Base-by-base conservation (phyloP, 2,797 vertebrate genomes). In the Spondyliosoma cantharus region DNA sequence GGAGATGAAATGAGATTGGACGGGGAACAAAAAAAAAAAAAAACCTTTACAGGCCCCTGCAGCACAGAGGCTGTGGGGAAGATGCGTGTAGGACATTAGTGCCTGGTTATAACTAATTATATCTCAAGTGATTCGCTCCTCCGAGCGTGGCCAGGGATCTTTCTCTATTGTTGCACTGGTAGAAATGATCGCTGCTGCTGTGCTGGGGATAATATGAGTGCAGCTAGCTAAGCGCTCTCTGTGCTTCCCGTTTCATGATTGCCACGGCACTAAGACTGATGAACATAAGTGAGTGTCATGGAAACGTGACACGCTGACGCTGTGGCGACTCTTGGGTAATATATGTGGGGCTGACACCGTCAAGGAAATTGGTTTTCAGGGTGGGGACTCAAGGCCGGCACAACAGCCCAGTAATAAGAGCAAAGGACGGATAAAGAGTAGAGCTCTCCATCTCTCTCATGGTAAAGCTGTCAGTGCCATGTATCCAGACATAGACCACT, bases 1-100 rank as follows among this genome's bases (percentile, higher is more conserved):
- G 27, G 77, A 86, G 89, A 91, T 91, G 86, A 92, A 91, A 89
- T 81, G 88, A 92, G 86, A 92, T 92, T 90, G 89, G 88, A 91
- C 76, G 37, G 87, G 84, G 78, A 78, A 86, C 66, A 82, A 78
- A 83, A 75, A 76, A 64, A 82, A 82, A 77, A 82, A 74, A 76
- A 78, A 61, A 61, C 58, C 80, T 84, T 71, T 27, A 64, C 80
- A 63, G 74, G 74, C 59, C 86, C 73, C 74, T 75, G 74, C 61
- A 76, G 82, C 71, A 42, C 70, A 70, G 50, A 66, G 56, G 58
- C 74, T 62, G 59, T 0, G 57, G 62, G 78, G 82, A 87, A 82
- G 81, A 75, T 81, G 62, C 53, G 50, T 78, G 85, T 72, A 86
- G 74, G 86, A 81, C 83, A 82, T 89, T 74, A 85, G 82, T 71